A percentile compares a stretch with the other conserved stretches of the same genome.
Evolutionary conservation across 2,888 invertebrate genomes (phyloP).

Genomic region (Diarsia mendica): DNA sequence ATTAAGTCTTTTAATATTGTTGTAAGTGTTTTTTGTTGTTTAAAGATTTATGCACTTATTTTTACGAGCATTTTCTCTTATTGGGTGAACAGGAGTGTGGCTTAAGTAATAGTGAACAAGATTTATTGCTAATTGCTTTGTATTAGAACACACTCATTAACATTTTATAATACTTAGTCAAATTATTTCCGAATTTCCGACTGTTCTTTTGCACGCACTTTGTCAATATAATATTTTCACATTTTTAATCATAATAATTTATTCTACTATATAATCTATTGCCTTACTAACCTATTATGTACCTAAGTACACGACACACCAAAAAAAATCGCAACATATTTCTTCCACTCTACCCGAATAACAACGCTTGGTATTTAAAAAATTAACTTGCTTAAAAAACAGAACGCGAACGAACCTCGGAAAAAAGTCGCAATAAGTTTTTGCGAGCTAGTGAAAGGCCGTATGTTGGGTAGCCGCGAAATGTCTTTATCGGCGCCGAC

Average conservation of each 20-base stretch:
- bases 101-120: slow-evolving; percentile 6
- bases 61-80: slow-evolving; percentile 53
- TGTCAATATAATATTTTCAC: neutral
- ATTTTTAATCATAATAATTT: neutral
- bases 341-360: slow-evolving; percentile 26
- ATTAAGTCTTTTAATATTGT: slow-evolving; percentile 57
- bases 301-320: neutral
- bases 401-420: slow-evolving; percentile 39
- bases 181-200: slow-evolving; percentile 3
- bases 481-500: slow-evolving; percentile 84
- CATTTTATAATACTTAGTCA: slow-evolving; percentile 8
- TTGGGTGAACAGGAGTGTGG: slow-evolving; percentile 30
- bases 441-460: slow-evolving; percentile 77
- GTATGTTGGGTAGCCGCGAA: slow-evolving; percentile 72
- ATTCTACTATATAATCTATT: neutral
- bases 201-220: neutral
- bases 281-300: slow-evolving; percentile 22
- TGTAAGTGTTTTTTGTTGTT: slow-evolving; percentile 51
- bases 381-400: slow-evolving; percentile 62
- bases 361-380: slow-evolving; percentile 61
- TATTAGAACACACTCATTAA: slow-evolving; percentile 19
- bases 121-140: slow-evolving; percentile 42
- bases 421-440: slow-evolving; percentile 62
- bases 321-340: slow-evolving; percentile 21
- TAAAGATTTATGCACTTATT: slow-evolving; percentile 53